Percentiles rank a stretch among this genome's conserved stretches.
Conservation (phyloP, 2,888 invertebrate genomes). For the Caenorhabditis sulstoni region DNA sequence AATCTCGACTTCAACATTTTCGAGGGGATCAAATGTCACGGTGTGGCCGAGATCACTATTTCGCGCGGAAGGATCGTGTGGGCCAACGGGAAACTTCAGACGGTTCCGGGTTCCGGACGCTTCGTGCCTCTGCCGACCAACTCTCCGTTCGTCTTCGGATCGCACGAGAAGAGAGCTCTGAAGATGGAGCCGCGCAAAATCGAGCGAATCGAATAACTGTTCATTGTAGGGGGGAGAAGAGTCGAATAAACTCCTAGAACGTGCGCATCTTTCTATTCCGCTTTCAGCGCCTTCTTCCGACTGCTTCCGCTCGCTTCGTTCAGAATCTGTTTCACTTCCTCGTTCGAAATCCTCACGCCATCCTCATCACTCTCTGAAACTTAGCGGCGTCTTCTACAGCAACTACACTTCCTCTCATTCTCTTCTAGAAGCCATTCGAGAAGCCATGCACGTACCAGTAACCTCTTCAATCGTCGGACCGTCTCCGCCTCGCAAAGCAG, state of each 20-base stretch:
- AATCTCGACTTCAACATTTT: conserved; percentile 97
- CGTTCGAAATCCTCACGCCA: conserved; percentile 44
- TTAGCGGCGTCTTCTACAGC: not conserved
- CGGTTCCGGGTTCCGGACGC: conserved; percentile 85
- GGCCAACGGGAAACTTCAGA: conserved; percentile 84
- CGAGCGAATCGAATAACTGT: conserved; percentile 5
- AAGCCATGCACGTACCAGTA: conserved; percentile 63
- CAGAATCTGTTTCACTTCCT: conserved; percentile 49
- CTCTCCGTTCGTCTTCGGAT: conserved; percentile 86
- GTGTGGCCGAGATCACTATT: conserved; percentile 93
- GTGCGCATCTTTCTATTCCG: conserved; percentile 18
- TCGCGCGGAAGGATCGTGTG: conserved; percentile 86
- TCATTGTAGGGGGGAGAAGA: not conserved
- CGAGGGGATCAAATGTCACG: conserved; percentile 86
- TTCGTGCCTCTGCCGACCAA: conserved; percentile 89
- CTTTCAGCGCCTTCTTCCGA: conserved; percentile 33
- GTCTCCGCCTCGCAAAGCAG: conserved; percentile 37
- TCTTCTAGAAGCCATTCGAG: conserved; percentile 2
- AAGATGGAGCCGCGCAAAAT: conserved; percentile 24
- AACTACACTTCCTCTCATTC: not conserved
- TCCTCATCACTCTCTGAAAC: conserved; percentile 47
- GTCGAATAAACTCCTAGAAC: not conserved
- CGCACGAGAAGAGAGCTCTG: conserved; percentile 51
- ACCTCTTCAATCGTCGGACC: conserved; percentile 61
- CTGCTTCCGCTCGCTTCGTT: conserved; percentile 8